These are phyloP conservation scores for Mastigias papua DNA, from an alignment of 30 jellyfish, hydroid and myxozoan genomes.

Conservation along the genomic window DNA sequence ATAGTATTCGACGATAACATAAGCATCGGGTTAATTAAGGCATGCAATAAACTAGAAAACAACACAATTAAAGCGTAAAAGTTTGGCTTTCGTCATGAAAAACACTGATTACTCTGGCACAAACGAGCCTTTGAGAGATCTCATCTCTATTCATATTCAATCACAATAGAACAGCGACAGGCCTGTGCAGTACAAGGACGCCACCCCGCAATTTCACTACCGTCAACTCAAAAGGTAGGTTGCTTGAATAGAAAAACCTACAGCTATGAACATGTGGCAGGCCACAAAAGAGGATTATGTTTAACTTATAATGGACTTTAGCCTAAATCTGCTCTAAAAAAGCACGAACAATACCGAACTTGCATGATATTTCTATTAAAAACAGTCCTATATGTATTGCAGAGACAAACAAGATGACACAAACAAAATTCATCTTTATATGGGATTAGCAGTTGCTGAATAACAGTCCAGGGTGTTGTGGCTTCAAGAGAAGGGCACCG, in stretches of 20 bases:
- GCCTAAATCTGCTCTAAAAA: neutral
- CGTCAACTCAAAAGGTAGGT: slow-evolving; percentile 26
- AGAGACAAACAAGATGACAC: neutral
- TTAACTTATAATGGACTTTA: neutral
- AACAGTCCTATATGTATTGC: neutral
- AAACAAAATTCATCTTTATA: neutral
- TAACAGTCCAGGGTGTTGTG: neutral
- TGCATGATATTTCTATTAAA: slow-evolving; percentile 6
- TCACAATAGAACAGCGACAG: slow-evolving; percentile 24
- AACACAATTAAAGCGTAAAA: neutral
- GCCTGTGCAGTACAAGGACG: slow-evolving; percentile 24
- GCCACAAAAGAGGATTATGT: slow-evolving; percentile 39
- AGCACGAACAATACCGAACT: slow-evolving; percentile 15
- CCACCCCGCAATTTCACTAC: slow-evolving; percentile 38
- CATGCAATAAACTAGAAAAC: neutral
- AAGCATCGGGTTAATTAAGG: neutral
- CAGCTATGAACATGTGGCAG: slow-evolving; percentile 3
- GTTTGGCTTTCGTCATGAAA: neutral
- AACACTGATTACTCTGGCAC: neutral
- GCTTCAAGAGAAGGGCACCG: too few species aligned
- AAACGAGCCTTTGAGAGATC: neutral
- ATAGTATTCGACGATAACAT: neutral
- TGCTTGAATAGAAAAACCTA: slow-evolving; percentile 5
- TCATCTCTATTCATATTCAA: neutral
- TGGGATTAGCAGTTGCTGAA: neutral